These are phyloP conservation scores for Gallinago undulata DNA, from an alignment of 2,113 vertebrate species.

Conservation along the genomic window DNA sequence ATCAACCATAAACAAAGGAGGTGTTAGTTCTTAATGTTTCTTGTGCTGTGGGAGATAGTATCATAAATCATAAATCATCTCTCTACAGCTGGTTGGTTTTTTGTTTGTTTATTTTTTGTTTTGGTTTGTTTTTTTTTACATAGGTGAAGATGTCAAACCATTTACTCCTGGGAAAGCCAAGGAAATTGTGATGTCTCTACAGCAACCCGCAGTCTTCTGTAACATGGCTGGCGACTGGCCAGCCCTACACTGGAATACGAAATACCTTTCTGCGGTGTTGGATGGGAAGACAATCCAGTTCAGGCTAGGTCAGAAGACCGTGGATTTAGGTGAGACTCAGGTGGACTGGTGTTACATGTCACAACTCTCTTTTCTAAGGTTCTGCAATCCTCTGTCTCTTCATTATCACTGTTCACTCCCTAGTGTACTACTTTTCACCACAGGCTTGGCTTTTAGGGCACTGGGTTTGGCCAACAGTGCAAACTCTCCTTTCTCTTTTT, in stretches of 20 bases:
- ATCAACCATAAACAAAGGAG: not conserved
- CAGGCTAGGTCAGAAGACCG: conserved; percentile 80
- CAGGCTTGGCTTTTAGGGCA: not conserved
- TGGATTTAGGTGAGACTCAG: conserved; percentile 75
- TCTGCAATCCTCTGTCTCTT: not conserved
- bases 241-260: conserved; percentile 81
- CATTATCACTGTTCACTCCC: not conserved
- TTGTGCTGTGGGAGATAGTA: not conserved
- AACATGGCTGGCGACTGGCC: conserved; percentile 89
- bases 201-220: conserved; percentile 86
- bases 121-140: not conserved
- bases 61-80: not conserved
- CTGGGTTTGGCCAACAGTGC: not conserved
- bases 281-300: conserved; percentile 79
- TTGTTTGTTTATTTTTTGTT: not conserved
- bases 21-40: not conserved
- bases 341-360: not conserved
- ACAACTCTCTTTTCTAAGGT: not conserved
- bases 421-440: not conserved
- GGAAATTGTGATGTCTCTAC: conserved; percentile 80
- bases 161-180: conserved; percentile 83
- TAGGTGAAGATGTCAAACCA: conserved; percentile 79
- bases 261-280: conserved; percentile 78
- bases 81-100: not conserved
- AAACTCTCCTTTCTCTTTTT: not conserved